Evolutionary conservation across 2,888 invertebrate species (phyloP).

Genomic region (Rhingia campestris): DNA sequence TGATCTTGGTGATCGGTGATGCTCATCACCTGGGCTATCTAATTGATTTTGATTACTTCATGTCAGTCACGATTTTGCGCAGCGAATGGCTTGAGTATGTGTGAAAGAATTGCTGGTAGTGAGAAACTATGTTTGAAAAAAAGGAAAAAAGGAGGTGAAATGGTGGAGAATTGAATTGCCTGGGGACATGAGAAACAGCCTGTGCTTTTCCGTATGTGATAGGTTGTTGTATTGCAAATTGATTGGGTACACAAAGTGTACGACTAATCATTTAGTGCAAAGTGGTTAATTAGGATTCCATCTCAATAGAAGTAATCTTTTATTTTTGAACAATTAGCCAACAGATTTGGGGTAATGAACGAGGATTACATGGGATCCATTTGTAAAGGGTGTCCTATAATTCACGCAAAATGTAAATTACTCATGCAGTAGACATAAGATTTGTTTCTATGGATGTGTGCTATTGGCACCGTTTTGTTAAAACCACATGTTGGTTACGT

Average conservation of each 20-base stretch:
- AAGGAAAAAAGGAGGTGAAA: not conserved
- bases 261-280: not conserved
- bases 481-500: too few species aligned
- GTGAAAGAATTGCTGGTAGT: constrained; percentile 40
- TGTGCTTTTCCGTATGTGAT: constrained; percentile 23
- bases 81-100: constrained; percentile 49
- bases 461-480: too few species aligned
- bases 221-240: constrained; percentile 14
- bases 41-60: constrained; percentile 74
- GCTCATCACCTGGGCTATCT: constrained; percentile 70
- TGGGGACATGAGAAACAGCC: not conserved
- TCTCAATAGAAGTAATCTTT: too few species aligned
- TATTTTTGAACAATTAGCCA: too few species aligned
- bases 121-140: constrained; percentile 21
- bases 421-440: too few species aligned
- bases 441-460: too few species aligned
- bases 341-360: too few species aligned
- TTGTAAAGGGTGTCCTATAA: too few species aligned
- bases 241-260: constrained; percentile 18
- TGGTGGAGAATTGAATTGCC: constrained; percentile 10
- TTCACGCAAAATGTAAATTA: too few species aligned
- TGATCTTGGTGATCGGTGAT: constrained; percentile 65
- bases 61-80: constrained; percentile 69
- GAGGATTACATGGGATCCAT: too few species aligned
- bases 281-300: constrained; percentile 35